These are phyloP conservation scores for Hyles lineata DNA, from an alignment of 2,888 invertebrate genomes.

Conservation along the genomic window DNA sequence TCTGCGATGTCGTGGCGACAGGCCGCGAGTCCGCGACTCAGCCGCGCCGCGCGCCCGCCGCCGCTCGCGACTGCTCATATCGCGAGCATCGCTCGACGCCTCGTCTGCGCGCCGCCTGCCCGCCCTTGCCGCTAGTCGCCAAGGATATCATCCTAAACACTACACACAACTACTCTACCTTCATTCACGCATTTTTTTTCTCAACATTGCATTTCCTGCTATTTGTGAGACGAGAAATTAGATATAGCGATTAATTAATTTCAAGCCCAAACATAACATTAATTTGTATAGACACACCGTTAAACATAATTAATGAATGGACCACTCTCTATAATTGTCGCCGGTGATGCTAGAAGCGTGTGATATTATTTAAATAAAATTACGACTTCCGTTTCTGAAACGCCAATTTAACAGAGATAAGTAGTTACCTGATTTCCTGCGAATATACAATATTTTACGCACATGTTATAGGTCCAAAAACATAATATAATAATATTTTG, in stretches of 20 bases:
- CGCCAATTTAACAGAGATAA: conserved; percentile 21
- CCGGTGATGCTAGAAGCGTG: conserved; percentile 21
- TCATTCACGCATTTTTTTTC: neutral
- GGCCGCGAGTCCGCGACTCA: conserved; percentile 48
- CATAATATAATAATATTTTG: no score
- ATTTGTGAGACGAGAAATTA: neutral
- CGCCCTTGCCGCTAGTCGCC: conserved; percentile 37
- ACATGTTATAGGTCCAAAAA: neutral
- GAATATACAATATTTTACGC: conserved; percentile 19
- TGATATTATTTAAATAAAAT: conserved; percentile 31
- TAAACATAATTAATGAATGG: conserved; percentile 27
- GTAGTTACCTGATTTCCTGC: conserved; percentile 24
- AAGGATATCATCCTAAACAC: conserved; percentile 27
- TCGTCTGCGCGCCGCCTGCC: conserved; percentile 25
- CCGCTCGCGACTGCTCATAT: conserved; percentile 51
- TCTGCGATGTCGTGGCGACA: conserved; percentile 66
- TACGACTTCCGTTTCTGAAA: conserved; percentile 30
- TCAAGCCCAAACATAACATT: neutral
- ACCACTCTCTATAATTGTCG: conserved; percentile 27
- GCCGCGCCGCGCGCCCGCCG: conserved; percentile 36
- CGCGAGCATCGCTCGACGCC: conserved; percentile 56
- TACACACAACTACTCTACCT: conserved; percentile 30
- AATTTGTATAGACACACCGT: conserved; percentile 13
- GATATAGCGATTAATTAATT: neutral
- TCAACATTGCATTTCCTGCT: conserved; percentile 15